Conservation (phyloP, 2,113 vertebrate species). For the Xenopus borealis region DNA sequence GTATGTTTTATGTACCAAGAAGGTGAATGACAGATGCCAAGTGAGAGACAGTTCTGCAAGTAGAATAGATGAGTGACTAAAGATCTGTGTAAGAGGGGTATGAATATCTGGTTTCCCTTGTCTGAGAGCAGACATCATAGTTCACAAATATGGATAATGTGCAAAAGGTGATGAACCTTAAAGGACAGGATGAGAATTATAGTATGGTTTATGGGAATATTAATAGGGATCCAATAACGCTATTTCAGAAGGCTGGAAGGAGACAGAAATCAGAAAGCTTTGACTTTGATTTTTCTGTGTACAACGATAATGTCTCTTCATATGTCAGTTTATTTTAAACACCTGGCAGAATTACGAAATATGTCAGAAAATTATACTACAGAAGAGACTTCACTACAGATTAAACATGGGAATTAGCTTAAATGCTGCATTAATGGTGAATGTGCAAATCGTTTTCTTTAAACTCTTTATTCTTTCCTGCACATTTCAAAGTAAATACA, state of each 20-base stretch:
- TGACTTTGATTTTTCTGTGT: conserved; percentile 1
- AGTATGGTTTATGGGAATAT: conserved; percentile 7
- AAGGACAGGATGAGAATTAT: not conserved
- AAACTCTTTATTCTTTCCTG: too few species aligned
- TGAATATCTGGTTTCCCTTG: not conserved
- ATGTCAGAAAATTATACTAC: conserved; percentile 10
- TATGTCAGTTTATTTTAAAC: not conserved
- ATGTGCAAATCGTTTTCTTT: not conserved
- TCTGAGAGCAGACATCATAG: not conserved
- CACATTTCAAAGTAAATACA: too few species aligned
- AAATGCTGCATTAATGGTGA: not conserved
- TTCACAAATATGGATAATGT: not conserved
- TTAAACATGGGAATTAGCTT: conserved; percentile 2
- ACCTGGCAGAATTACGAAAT: conserved; percentile 7
- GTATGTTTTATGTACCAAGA: not conserved
- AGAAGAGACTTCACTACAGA: conserved; percentile 15
- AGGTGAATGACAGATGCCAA: not conserved
- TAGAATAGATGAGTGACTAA: not conserved
- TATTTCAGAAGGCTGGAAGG: conserved; percentile 12
- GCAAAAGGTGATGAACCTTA: not conserved
- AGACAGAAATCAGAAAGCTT: not conserved
- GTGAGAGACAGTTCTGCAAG: not conserved
- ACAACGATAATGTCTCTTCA: conserved; percentile 7
- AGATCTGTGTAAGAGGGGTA: not conserved
- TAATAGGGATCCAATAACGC: conserved; percentile 9